Evolutionary conservation across 2,113 vertebrate species (phyloP).

Genomic region (Mesoclemmys tuberculata): DNA sequence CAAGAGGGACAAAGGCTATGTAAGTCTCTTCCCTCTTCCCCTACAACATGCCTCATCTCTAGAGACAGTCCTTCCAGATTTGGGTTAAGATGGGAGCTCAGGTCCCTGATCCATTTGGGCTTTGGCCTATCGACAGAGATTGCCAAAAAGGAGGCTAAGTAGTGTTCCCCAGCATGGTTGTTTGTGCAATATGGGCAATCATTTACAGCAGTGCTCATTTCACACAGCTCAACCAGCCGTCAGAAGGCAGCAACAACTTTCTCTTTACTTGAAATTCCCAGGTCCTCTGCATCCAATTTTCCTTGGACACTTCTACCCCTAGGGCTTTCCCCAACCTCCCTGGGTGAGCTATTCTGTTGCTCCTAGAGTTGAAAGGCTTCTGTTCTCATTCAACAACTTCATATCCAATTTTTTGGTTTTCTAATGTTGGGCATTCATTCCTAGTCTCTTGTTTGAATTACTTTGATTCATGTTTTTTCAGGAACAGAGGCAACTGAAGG

Average conservation of each 20-base stretch:
- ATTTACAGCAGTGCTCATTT: accelerated
- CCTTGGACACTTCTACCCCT: not conserved
- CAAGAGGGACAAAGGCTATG: not conserved
- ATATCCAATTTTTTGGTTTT: not conserved
- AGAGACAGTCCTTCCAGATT: not conserved
- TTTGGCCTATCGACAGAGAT: not conserved
- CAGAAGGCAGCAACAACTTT: accelerated
- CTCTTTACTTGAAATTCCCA: not conserved
- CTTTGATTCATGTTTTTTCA: not conserved
- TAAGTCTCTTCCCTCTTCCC: not conserved
- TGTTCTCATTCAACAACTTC: not conserved
- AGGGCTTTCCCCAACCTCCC: not conserved
- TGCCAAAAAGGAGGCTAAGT: not conserved
- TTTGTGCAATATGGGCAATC: accelerated
- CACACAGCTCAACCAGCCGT: accelerated
- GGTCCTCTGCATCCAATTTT: not conserved
- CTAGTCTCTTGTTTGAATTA: not conserved
- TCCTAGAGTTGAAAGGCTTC: accelerated
- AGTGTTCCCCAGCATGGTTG: not conserved
- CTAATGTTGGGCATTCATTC: not conserved
- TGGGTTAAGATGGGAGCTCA: accelerated
- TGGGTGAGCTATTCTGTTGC: not conserved
- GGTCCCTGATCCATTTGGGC: not conserved
- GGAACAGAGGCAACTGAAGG: slow-evolving; percentile 48
- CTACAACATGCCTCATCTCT: not conserved